Percentiles rank a stretch among this genome's conserved stretches.
Evolutionary conservation across 2,113 vertebrate species (phyloP).

Genomic region (Labrus mixtus): DNA sequence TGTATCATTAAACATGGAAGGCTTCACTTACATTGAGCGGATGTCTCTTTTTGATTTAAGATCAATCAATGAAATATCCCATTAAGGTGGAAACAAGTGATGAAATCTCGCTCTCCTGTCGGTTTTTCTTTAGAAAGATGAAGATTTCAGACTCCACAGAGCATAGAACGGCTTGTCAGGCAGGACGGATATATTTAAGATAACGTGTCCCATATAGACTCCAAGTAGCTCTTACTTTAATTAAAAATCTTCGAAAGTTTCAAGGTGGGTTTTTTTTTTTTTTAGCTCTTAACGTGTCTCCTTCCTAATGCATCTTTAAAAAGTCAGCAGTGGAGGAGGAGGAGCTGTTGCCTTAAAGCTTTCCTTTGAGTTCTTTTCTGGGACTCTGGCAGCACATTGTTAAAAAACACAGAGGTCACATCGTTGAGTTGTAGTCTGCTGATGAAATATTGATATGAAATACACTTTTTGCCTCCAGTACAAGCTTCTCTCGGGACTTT

Average conservation of each 20-base stretch:
- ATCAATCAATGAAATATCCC: not conserved
- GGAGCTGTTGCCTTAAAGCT: not conserved
- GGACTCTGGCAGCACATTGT: not conserved
- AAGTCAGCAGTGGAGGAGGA: not conserved
- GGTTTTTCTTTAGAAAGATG: not conserved
- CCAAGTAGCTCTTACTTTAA: not conserved
- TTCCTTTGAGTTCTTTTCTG: not conserved
- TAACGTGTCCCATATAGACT: not conserved
- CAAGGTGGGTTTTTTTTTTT: not conserved
- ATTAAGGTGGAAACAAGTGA: not conserved
- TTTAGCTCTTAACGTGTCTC: not conserved
- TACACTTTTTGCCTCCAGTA: constrained; percentile 10
- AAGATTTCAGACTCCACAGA: not conserved
- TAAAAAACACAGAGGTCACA: not conserved
- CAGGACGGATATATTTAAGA: constrained; percentile 2
- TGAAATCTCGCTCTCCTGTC: not conserved
- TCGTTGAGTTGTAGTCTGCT: not conserved
- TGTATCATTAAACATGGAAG: not conserved
- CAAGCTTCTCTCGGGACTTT: not conserved
- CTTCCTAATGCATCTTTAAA: not conserved
- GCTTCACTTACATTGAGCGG: not conserved
- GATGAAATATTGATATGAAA: not conserved
- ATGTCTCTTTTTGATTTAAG: constrained; percentile 2
- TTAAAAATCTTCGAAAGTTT: not conserved
- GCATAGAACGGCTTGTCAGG: not conserved